Percentiles rank a stretch among this genome's conserved stretches.
Evolutionary conservation across 2,797 vertebrate genomes (phyloP).

Genomic region (Chelonia mydas): DNA sequence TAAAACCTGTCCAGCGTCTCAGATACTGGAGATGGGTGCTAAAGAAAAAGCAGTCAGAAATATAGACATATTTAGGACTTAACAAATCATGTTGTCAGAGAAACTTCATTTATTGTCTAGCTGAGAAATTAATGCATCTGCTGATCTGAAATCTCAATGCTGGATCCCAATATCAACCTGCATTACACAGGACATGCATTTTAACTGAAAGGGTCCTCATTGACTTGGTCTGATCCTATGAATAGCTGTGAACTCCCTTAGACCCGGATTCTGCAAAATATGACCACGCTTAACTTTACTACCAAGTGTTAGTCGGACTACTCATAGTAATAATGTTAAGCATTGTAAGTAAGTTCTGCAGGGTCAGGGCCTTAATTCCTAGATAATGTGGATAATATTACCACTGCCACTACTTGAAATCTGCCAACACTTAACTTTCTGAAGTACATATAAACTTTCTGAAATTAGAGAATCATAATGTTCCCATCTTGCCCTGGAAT

Average conservation of each 20-base stretch:
- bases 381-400: not conserved
- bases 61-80: not conserved
- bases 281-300: not conserved
- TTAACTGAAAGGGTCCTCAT: no score
- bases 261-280: not conserved
- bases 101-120: not conserved
- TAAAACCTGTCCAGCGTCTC: not conserved
- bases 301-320: not conserved
- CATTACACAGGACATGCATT: not conserved
- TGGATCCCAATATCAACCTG: not conserved
- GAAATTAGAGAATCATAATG: not conserved
- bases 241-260: not conserved
- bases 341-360: not conserved
- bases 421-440: not conserved
- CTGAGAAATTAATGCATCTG: no score
- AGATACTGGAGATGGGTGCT: not conserved
- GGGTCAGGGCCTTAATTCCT: not conserved
- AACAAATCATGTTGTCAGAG: not conserved
- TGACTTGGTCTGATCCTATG: not conserved
- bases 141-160: not conserved
- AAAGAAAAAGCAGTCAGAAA: not conserved
- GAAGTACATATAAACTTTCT: not conserved
- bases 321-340: not conserved
- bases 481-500: no score
- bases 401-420: not conserved